Evolutionary conservation across 2,888 invertebrate genomes (phyloP).

Genomic region (Hemithea aestivaria): DNA sequence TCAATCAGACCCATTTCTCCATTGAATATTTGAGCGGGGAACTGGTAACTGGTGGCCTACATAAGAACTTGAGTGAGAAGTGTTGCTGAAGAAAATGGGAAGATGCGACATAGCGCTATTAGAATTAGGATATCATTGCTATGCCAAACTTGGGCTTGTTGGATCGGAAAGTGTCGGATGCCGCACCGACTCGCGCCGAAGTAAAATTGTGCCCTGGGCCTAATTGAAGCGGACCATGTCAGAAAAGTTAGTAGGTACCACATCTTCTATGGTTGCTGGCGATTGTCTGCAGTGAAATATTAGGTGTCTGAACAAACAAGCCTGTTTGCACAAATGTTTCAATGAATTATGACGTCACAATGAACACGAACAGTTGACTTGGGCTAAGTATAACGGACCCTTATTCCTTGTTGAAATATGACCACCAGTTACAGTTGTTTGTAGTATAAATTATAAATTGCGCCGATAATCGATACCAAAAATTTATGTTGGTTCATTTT

Average conservation of each 20-base stretch:
- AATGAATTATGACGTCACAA: slow-evolving; percentile 40
- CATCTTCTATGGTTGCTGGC: slow-evolving; percentile 27
- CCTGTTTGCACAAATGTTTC: slow-evolving; percentile 49
- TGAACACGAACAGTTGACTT: slow-evolving; percentile 35
- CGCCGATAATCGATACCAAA: slow-evolving; percentile 5
- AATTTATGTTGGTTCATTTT: slow-evolving; percentile 7
- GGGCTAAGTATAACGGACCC: slow-evolving; percentile 39
- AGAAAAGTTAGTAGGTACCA: too few relatives aligned
- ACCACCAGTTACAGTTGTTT: slow-evolving; percentile 17
- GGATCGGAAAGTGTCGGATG: too few relatives aligned
- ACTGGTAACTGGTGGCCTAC: slow-evolving; percentile 32
- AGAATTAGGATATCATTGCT: too few relatives aligned
- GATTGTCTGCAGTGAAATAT: slow-evolving; percentile 39
- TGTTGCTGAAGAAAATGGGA: too few relatives aligned
- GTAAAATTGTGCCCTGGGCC: too few relatives aligned
- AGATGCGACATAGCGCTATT: too few relatives aligned
- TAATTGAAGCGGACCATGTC: too few relatives aligned
- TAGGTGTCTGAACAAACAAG: slow-evolving; percentile 34
- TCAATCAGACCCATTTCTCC: slow-evolving; percentile 33
- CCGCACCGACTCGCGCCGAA: too few relatives aligned
- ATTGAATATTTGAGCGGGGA: slow-evolving; percentile 29
- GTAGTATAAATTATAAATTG: slow-evolving; percentile 18
- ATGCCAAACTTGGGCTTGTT: too few relatives aligned
- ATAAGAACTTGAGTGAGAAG: slow-evolving; percentile 25
- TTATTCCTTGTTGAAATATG: slow-evolving; percentile 26